Evolutionary conservation across 2,888 invertebrate genomes (phyloP).

Genomic region (Polylopha cassiicola): DNA sequence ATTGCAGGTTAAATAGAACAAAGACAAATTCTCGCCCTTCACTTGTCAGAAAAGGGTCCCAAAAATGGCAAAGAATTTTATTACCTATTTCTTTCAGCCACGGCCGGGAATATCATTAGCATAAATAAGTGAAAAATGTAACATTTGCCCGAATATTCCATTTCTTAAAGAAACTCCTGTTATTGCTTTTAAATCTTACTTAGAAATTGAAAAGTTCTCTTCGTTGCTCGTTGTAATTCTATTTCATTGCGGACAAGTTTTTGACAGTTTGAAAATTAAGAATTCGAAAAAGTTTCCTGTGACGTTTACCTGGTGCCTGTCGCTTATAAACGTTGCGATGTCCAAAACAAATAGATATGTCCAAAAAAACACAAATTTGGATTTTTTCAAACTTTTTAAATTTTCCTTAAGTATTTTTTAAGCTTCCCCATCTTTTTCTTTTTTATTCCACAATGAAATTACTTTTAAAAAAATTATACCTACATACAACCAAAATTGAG

Average conservation of each 20-base stretch:
- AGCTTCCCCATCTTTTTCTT: no score
- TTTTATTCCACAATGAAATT: no score
- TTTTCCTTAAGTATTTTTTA: no score
- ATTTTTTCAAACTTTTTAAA: no score
- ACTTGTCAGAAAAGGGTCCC: background rate
- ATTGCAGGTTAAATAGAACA: background rate
- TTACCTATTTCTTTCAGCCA: slow-evolving; percentile 7
- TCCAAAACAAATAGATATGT: no score
- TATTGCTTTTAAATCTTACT: slow-evolving; percentile 19
- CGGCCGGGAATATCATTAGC: slow-evolving; percentile 13
- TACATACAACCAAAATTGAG: no score
- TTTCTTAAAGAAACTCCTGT: slow-evolving; percentile 16
- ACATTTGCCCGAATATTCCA: slow-evolving; percentile 16
- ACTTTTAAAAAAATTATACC: no score
- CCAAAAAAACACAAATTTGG: no score
- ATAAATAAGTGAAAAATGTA: slow-evolving; percentile 18
- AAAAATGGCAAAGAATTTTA: no score
- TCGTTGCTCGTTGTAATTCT: slow-evolving; percentile 13
- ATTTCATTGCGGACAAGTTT: slow-evolving; percentile 14
- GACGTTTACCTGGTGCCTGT: slow-evolving; percentile 1
- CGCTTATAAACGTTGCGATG: no score
- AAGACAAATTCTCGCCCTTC: background rate
- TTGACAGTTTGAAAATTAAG: slow-evolving; percentile 14
- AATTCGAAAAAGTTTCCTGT: slow-evolving; percentile 2
- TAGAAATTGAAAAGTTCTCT: slow-evolving; percentile 12